A percentile compares a stretch with the other conserved stretches of the same genome.
These are phyloP conservation scores for Callaeas wilsoni DNA, from an alignment of 2,113 vertebrate species.

Conservation along the genomic window DNA sequence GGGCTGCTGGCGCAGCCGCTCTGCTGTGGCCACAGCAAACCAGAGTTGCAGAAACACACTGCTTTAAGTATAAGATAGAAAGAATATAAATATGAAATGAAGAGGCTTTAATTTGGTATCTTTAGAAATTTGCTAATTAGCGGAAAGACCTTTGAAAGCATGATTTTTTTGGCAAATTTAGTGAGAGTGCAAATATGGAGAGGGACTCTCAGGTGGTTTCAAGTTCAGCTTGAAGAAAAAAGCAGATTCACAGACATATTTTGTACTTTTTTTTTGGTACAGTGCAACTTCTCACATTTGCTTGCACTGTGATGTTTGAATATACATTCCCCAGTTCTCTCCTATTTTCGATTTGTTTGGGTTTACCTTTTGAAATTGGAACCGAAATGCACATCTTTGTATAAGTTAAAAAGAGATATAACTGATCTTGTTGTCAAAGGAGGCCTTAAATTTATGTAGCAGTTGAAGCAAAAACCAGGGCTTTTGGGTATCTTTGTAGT, in stretches of 20 bases:
- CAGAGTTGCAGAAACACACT: neutral
- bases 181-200: neutral
- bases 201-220: neutral
- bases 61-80: neutral
- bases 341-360: neutral
- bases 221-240: neutral
- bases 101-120: neutral
- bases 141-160: neutral
- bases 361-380: neutral
- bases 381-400: neutral
- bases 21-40: neutral
- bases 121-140: neutral
- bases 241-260: neutral
- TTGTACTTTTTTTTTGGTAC: neutral
- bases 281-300: neutral
- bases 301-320: neutral
- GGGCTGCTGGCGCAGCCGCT: rapidly evolving
- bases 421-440: neutral
- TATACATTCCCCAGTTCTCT: neutral
- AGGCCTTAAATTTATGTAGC: neutral
- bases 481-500: neutral
- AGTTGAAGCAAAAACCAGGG: neutral
- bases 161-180: neutral
- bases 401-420: neutral
- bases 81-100: neutral